These are phyloP conservation scores for Masticophis lateralis DNA, from an alignment of 2,797 vertebrate genomes.

Conservation along the genomic window DNA sequence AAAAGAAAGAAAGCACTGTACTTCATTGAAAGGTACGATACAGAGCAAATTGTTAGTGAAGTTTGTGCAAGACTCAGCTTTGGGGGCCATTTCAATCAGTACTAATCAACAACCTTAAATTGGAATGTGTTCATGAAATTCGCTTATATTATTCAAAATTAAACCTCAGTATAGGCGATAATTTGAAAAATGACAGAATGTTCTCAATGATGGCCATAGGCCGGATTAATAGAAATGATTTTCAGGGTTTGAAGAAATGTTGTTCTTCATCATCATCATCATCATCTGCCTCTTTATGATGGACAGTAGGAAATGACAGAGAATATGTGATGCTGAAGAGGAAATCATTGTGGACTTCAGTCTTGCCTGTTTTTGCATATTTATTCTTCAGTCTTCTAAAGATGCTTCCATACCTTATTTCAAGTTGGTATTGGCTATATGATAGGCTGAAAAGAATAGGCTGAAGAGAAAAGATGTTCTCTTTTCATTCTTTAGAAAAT, in stretches of 20 bases:
- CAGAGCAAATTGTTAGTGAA: background rate
- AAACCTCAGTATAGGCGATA: background rate
- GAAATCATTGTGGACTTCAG: background rate
- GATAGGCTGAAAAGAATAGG: no score
- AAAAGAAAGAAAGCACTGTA: background rate
- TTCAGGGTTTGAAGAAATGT: background rate
- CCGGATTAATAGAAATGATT: background rate
- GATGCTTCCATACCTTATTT: background rate
- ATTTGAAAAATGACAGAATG: background rate
- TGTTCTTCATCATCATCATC: no score
- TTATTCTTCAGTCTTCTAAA: background rate
- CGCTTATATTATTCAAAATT: background rate
- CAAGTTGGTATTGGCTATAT: background rate
- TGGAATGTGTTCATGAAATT: background rate
- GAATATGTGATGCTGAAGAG: background rate
- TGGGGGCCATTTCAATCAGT: constrained; percentile 11
- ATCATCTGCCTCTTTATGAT: background rate
- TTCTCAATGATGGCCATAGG: background rate
- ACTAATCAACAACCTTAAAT: constrained; percentile 11
- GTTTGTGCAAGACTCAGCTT: background rate
- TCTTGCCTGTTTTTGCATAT: no score
- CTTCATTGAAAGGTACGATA: background rate
- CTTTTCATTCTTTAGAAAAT: background rate
- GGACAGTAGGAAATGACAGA: background rate
- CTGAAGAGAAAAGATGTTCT: no score